Evolutionary conservation across 2,888 invertebrate species (phyloP).

Genomic region (Hymenopus coronatus): DNA sequence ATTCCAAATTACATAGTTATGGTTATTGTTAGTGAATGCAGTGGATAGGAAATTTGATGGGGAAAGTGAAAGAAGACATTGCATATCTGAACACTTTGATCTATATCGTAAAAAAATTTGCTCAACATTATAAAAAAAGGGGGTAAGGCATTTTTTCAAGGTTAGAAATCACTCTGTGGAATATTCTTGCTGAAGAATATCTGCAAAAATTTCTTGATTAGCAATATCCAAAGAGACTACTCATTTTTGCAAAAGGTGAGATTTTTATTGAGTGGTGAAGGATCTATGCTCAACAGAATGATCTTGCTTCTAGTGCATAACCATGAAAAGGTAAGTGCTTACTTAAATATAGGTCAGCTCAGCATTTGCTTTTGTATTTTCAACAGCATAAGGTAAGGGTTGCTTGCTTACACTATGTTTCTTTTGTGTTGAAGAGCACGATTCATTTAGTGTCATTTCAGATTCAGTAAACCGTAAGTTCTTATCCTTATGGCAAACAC

Average conservation of each 20-base stretch:
- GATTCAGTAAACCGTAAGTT: neutral
- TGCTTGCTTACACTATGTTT: neutral
- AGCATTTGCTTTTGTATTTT: neutral
- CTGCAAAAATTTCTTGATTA: no score
- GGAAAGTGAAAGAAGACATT: no score
- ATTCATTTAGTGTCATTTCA: neutral
- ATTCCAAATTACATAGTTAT: no score
- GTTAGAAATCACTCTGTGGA: no score
- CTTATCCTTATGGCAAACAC: neutral
- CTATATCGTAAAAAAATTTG: no score
- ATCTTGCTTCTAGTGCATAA: neutral
- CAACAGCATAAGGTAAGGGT: neutral
- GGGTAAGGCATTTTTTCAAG: no score
- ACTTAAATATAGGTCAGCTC: neutral
- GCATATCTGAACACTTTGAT: no score
- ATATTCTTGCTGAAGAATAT: no score
- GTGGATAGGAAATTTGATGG: no score
- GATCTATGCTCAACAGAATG: neutral
- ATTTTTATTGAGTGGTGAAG: neutral
- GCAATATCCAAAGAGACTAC: neutral
- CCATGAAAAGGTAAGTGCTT: neutral
- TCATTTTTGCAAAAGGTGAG: neutral
- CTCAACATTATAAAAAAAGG: no score
- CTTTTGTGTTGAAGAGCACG: neutral
- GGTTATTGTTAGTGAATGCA: no score